These are phyloP conservation scores for Heliconius aoede DNA, from an alignment of 2,888 invertebrate genomes.

Conservation along the genomic window DNA sequence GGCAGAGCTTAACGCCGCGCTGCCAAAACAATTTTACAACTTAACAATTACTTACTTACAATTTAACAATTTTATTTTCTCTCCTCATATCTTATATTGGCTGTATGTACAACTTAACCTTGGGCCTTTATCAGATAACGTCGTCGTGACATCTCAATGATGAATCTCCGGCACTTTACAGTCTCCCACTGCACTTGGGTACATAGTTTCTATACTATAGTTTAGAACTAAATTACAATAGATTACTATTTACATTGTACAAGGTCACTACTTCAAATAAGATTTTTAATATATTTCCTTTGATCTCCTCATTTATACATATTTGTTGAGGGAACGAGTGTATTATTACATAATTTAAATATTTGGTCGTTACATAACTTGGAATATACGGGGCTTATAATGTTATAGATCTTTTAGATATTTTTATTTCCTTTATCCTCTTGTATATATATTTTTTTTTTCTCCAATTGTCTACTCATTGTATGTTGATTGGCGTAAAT, in stretches of 20 bases:
- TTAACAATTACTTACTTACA: too few relatives aligned
- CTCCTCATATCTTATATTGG: slow-evolving; percentile 28
- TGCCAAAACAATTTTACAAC: too few relatives aligned
- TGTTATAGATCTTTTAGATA: too few relatives aligned
- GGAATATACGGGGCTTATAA: too few relatives aligned
- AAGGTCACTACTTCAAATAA: slow-evolving; percentile 29
- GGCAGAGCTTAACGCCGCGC: too few relatives aligned
- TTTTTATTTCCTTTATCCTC: too few relatives aligned
- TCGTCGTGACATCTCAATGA: slow-evolving; percentile 56
- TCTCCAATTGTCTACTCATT: too few relatives aligned
- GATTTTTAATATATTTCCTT: neutral
- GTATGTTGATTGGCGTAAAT: too few relatives aligned
- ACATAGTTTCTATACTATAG: slow-evolving; percentile 24
- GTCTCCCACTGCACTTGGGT: slow-evolving; percentile 36
- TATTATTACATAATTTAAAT: neutral
- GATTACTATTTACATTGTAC: slow-evolving; percentile 24
- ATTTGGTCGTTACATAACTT: too few relatives aligned
- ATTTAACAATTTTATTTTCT: too few relatives aligned
- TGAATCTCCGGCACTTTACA: slow-evolving; percentile 48
- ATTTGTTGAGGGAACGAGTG: neutral
- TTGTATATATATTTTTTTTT: too few relatives aligned
- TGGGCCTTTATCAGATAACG: slow-evolving; percentile 57
- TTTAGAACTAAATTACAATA: slow-evolving; percentile 11
- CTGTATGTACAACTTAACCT: slow-evolving; percentile 44
- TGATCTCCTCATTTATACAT: neutral